These are phyloP conservation scores for Tiaroga cobitis DNA, from an alignment of 2,797 vertebrate species.

Conservation along the genomic window DNA sequence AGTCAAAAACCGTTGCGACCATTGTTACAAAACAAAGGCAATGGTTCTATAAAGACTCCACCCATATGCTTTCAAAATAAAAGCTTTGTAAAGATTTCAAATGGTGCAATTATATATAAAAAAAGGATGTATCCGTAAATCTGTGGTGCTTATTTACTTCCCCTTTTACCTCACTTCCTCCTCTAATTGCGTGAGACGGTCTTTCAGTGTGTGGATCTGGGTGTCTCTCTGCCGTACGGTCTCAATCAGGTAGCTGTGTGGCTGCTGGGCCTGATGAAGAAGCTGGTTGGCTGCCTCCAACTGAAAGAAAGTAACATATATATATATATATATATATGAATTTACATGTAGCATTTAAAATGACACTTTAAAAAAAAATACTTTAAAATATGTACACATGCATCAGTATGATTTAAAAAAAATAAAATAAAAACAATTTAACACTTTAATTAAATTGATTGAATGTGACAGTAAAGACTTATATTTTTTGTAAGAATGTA, in stretches of 20 bases:
- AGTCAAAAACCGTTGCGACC: background rate
- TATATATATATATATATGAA: too few species aligned
- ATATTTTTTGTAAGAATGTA: too few species aligned
- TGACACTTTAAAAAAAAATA: background rate
- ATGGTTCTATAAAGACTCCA: background rate
- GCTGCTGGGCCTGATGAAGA: slow-evolving; percentile 90
- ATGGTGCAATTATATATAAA: background rate
- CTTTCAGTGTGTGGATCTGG: slow-evolving; percentile 83
- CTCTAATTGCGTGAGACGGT: slow-evolving; percentile 82
- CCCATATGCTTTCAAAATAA: slow-evolving; percentile 26
- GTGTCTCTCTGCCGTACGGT: slow-evolving; percentile 87
- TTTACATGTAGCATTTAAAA: background rate
- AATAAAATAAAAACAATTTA: background rate
- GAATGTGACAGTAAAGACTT: background rate
- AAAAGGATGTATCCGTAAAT: background rate
- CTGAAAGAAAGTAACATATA: slow-evolving; percentile 70
- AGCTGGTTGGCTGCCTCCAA: slow-evolving; percentile 86
- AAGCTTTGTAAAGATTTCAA: slow-evolving; percentile 15
- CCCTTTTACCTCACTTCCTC: slow-evolving; percentile 84
- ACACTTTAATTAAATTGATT: background rate
- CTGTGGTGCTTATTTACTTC: slow-evolving; percentile 14
- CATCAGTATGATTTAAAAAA: background rate
- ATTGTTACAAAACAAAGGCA: slow-evolving; percentile 36
- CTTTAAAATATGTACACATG: background rate
- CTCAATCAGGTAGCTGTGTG: slow-evolving; percentile 93